A percentile compares a stretch with the other conserved stretches of the same genome.
phyloP scores from a whole-genome alignment of 2,113 vertebrate species.

The Xiphias gladius region DNA sequence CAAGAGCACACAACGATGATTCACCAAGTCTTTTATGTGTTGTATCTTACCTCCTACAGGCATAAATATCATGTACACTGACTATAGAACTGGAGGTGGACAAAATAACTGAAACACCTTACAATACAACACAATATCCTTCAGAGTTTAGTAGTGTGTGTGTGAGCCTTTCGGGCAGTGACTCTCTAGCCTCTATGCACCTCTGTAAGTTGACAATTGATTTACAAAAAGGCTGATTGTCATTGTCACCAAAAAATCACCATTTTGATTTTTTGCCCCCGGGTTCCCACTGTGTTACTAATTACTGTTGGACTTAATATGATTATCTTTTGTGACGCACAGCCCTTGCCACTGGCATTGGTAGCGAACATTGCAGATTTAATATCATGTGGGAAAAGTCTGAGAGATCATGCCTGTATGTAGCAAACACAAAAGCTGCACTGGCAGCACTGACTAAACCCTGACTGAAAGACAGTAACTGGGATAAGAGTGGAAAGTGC shows the following conservation, averaged over 20 bases:
- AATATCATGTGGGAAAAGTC: not conserved
- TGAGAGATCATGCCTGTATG: not conserved
- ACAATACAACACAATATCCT: not conserved
- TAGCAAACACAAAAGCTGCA: not conserved
- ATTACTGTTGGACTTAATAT: not conserved
- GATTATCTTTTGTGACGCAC: not conserved
- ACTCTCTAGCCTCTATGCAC: not conserved
- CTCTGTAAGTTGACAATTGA: constrained; percentile 7
- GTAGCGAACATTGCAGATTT: not conserved
- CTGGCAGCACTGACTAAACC: not conserved
- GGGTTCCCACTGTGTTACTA: not conserved
- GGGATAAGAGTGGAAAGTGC: not conserved
- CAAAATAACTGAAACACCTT: not conserved
- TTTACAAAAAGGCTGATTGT: not conserved
- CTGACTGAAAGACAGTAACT: not conserved
- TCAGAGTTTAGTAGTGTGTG: not conserved
- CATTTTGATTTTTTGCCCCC: not conserved
- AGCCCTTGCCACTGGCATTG: not conserved
- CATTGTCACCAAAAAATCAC: not conserved
- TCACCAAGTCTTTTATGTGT: constrained; percentile 7
- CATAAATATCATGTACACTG: not conserved
- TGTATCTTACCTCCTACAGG: not conserved
- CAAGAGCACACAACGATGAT: constrained; percentile 7
- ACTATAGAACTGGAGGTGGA: not conserved
- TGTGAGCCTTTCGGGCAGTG: not conserved